Evolutionary conservation across 2,888 invertebrate species (phyloP), one percentile per base, ranked within the genome.

Genomic region (Clunio marinus): DNA sequence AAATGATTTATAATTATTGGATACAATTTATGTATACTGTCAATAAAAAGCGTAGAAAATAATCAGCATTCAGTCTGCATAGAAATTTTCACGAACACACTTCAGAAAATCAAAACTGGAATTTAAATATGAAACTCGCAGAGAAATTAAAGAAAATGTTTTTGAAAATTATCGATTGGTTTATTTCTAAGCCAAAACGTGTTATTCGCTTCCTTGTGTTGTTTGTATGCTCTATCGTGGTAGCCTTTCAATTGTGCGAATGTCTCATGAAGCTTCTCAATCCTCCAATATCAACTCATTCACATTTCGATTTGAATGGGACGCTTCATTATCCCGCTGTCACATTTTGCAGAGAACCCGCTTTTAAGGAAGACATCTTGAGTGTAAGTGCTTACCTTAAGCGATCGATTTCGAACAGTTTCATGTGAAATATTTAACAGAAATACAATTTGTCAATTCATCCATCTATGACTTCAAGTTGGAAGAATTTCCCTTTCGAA

Each of bases 281-380:
- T 70, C 85, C 85, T 0, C 88, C 88, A 0, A 82, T 87, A 28
- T 84, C 87, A 0, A 88, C 88, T 1, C 84, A 86, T 75, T 85
- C 87, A 0, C 84, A 84, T 73, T 86, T 86, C 70, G 82, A 82
- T 71, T 81, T 87, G 69, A 88, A 88, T 74, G 82, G 85, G 28
- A 84, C 85, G 0, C 80, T 88, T 66, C 76, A 81, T 71, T 88
- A 87, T 77, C 88, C 88, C 0, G 86, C 87, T 57, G 74, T 88
- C 0, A 88, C 88, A 0, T 80, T 88, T 71, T 88, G 88, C 72
- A 79, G 85, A 22, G 84, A 85, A 69, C 88, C 88, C 0, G 81
- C 86, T 0, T 88, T 85, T 72, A 87, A 85, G 73, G 80, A 74
- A 46, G 76, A 83, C 1, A 79, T 83, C 58, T 74, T 87, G 71